Percentiles rank a stretch among this genome's conserved stretches.
Conservation (phyloP, 2,797 vertebrate genomes). For the Pelodytes ibericus region DNA sequence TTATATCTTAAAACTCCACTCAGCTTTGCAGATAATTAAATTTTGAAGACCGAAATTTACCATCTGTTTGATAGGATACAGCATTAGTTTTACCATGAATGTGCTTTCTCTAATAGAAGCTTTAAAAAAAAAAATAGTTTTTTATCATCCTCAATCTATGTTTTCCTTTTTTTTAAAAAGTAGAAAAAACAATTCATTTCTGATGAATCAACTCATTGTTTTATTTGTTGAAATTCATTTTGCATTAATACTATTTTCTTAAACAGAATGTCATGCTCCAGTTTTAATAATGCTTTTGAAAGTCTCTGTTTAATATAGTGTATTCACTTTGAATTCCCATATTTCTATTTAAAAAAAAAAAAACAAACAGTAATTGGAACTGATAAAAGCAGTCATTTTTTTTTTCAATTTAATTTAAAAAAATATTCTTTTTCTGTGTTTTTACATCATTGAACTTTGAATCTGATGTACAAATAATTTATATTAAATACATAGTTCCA, state of each 20-base stretch:
- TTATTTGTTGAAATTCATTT: conserved; percentile 19
- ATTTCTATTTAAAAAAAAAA: neutral
- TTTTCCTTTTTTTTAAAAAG: neutral
- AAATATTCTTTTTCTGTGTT: neutral
- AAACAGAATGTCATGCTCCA: neutral
- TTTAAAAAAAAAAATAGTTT: conserved; percentile 32
- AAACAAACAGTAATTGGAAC: neutral
- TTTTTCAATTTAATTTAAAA: neutral
- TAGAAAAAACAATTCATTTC: conserved; percentile 11
- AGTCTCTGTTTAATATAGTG: conserved; percentile 19
- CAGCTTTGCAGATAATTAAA: conserved; percentile 56
- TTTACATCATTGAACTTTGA: no score
- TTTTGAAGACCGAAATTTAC: conserved; percentile 47
- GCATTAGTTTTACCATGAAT: conserved; percentile 39
- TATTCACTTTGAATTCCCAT: neutral
- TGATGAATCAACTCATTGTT: neutral
- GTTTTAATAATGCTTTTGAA: neutral
- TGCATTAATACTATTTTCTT: neutral
- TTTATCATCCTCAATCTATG: neutral
- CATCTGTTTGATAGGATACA: conserved; percentile 50
- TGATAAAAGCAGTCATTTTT: neutral
- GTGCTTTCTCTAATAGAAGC: conserved; percentile 44
- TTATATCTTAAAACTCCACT: conserved; percentile 45
- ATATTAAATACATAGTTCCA: no score
- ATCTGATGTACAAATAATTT: no score